Evolutionary conservation across 2,888 invertebrate species (phyloP), one percentile per base, ranked within the genome.

Genomic region (Spialia ferax): DNA sequence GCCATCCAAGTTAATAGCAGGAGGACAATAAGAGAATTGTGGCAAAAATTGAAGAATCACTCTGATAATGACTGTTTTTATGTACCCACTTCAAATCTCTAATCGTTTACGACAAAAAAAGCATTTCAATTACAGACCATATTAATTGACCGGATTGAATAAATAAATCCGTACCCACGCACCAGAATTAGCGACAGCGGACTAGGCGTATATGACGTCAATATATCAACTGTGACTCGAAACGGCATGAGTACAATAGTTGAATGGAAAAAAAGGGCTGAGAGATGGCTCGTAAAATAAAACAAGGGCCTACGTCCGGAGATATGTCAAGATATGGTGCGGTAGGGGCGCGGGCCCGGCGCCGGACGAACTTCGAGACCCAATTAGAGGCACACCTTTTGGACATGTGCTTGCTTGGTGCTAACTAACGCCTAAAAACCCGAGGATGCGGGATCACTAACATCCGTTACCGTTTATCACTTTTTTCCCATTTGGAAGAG

Each of bases 301-400:
- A 91, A 91, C 89, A 90, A 89, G 91, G 90, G 88, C 54, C 60
- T 61, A 85, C 89, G 89, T 89, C 90, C 90, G 89, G 90, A 93
- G 93, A 93, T 93, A 86, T 88, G 92, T 93, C 93, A 91, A 93
- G 93, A 93, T 93, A 93, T 89, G 79, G 83, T 86, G 84, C 89
- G 85, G 86, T 88, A 87, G 75, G 77, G 82, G 79, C 80, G 73
- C 79, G 85, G 75, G 73, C 68, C 74, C 79, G 89, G 88, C 88
- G 86, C 89, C 87, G 81, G 76, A 82, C 66, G 60, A 82, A 80
- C 85, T 82, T 81, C 82, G 83, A 84, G 87, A 86, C 91, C 93
- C 94, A 94, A 94, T 94, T 94, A 94, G 93, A 89, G 84, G 84
- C 90, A 93, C 93, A 93, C 93, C 93, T 93, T 93, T 92, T 86